Evolutionary conservation across 2,888 invertebrate genomes (phyloP).

Genomic region (Tipula confusa): DNA sequence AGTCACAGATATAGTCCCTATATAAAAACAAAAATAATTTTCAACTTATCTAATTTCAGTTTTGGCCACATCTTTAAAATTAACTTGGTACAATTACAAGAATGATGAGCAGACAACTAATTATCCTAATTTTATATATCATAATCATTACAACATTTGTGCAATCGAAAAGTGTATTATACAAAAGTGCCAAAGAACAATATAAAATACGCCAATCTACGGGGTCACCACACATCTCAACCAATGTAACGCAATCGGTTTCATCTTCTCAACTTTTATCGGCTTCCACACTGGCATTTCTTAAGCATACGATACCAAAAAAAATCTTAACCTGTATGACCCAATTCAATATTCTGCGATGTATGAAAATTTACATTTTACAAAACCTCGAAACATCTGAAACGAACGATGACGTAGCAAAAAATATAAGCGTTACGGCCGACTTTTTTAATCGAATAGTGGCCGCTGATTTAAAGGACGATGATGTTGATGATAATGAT

Average conservation of each 20-base stretch:
- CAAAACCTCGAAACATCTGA: constrained; percentile 52
- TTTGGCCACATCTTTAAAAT: neutral
- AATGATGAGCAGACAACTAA: neutral
- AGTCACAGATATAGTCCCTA: too few species aligned
- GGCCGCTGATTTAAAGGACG: constrained; percentile 41
- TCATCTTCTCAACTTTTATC: neutral
- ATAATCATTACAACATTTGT: neutral
- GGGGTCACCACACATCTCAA: neutral
- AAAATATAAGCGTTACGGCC: neutral
- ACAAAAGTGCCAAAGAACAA: neutral
- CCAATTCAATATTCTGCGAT: constrained; percentile 51
- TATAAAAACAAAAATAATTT: too few species aligned
- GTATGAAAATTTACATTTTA: constrained; percentile 55
- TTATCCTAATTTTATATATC: neutral
- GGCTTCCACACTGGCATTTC: neutral
- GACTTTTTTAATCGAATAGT: constrained; percentile 47
- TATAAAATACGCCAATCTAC: neutral
- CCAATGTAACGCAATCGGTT: neutral
- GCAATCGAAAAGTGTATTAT: neutral
- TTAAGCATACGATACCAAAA: constrained; percentile 41
- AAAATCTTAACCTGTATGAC: constrained; percentile 47
- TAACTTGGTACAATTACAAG: neutral
- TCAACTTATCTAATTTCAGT: neutral
- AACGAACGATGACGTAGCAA: constrained; percentile 31
- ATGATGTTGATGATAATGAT: constrained; percentile 12